Conservation (phyloP, 2,797 vertebrate genomes). For the Protonibea diacanthus region DNA sequence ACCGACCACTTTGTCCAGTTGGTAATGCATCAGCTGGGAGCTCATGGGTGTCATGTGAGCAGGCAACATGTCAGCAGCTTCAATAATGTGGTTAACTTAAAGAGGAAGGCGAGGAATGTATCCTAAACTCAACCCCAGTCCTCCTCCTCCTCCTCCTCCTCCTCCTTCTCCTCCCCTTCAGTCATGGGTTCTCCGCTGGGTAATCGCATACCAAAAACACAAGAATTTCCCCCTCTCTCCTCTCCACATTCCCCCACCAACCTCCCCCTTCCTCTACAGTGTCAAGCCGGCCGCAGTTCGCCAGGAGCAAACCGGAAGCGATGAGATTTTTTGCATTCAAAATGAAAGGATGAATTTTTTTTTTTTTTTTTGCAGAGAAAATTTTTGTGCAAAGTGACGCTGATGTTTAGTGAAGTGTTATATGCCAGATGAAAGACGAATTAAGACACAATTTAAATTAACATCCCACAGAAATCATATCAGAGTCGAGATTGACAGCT, state of each 20-base stretch:
- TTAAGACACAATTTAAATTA: neutral
- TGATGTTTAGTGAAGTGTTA: too few species aligned
- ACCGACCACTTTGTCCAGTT: conserved; percentile 50
- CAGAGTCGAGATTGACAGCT: neutral
- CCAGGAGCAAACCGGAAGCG: conserved; percentile 46
- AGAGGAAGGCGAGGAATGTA: conserved; percentile 76
- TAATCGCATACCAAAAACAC: conserved; percentile 82
- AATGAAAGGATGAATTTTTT: conserved; percentile 42
- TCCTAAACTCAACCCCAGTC: conserved; percentile 70
- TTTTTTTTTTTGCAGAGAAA: too few species aligned
- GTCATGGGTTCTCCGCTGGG: conserved; percentile 81
- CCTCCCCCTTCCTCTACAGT: conserved; percentile 1
- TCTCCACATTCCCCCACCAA: conserved; percentile 58
- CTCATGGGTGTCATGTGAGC: conserved; percentile 68
- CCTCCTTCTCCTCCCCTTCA: conserved; percentile 65
- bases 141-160: conserved; percentile 41
- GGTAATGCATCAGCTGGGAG: conserved; percentile 56
- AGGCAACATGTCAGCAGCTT: conserved; percentile 69
- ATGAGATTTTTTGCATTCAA: neutral
- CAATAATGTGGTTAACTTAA: conserved; percentile 72
- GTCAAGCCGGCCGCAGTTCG: conserved; percentile 30
- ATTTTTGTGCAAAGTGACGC: too few species aligned
- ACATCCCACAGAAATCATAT: neutral
- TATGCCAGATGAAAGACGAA: neutral
- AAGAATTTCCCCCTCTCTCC: conserved; percentile 77